A percentile compares a stretch with the other conserved stretches of the same genome.
phyloP scores from a whole-genome alignment of 2,113 vertebrate genomes.

The Triplophysa dalaica region DNA sequence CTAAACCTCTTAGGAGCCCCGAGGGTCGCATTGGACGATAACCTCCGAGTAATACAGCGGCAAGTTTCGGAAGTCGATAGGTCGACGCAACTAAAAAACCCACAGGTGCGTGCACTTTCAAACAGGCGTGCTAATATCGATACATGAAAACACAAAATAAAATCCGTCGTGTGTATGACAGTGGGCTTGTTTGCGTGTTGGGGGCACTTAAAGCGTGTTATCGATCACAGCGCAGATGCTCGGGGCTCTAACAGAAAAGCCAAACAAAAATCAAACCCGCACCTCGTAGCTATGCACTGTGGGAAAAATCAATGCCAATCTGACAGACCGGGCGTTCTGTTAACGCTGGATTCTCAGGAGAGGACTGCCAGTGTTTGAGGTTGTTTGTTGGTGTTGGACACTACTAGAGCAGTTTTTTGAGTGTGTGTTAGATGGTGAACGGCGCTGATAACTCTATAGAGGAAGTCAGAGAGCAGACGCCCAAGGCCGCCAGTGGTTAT shows the following conservation, averaged over 20 bases:
- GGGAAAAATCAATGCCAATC: conserved; percentile 54
- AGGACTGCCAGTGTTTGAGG: conserved; percentile 19
- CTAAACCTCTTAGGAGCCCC: conserved; percentile 13
- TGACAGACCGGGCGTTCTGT: conserved; percentile 52
- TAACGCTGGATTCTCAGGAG: conserved; percentile 43
- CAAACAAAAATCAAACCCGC: conserved; percentile 52
- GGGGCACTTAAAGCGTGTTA: conserved; percentile 42
- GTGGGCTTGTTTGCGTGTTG: conserved; percentile 37
- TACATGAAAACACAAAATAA: background rate
- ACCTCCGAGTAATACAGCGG: conserved; percentile 4
- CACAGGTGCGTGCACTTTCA: too few relatives aligned
- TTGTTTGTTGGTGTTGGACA: conserved; percentile 2
- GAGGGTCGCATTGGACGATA: conserved; percentile 18
- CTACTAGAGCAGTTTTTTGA: conserved; percentile 39
- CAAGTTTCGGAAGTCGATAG: conserved; percentile 31
- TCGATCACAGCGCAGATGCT: conserved; percentile 32
- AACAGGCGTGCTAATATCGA: background rate
- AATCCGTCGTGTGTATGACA: background rate
- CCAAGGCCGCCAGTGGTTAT: conserved; percentile 22
- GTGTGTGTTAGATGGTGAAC: conserved; percentile 44
- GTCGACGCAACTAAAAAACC: background rate
- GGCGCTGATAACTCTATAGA: conserved; percentile 37
- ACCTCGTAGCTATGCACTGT: conserved; percentile 47
- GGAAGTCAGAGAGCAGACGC: conserved; percentile 41
- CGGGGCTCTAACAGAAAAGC: conserved; percentile 44